Percentiles rank a stretch among this genome's conserved stretches.
These are phyloP conservation scores for Sialis fuliginosa DNA, from an alignment of 2,888 invertebrate species.

Conservation along the genomic window DNA sequence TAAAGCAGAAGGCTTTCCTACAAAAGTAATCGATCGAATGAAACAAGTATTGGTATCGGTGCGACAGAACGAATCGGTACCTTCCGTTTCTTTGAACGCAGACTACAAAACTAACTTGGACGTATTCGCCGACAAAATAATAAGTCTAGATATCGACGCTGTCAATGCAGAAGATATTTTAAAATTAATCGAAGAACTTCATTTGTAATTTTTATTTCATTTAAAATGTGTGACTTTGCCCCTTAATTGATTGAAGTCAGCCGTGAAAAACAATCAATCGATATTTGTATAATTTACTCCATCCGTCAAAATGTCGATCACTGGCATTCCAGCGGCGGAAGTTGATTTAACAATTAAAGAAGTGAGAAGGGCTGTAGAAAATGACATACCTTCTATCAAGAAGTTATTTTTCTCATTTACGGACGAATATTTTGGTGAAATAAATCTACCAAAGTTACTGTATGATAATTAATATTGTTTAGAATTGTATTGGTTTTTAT, in stretches of 20 bases:
- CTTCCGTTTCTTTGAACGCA: not conserved
- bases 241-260: too few species aligned
- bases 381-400: slow-evolving; percentile 16
- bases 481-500: too few species aligned
- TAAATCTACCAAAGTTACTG: slow-evolving; percentile 17
- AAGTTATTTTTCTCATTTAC: slow-evolving; percentile 15
- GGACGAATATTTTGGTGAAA: slow-evolving; percentile 18
- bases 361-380: slow-evolving; percentile 11
- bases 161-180: not conserved
- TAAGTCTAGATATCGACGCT: not conserved
- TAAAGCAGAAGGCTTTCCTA: slow-evolving; percentile 17
- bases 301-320: not conserved
- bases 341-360: not conserved
- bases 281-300: not conserved
- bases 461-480: slow-evolving; percentile 10
- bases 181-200: not conserved
- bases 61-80: not conserved
- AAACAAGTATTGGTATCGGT: not conserved
- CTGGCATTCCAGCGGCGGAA: not conserved
- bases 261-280: not conserved
- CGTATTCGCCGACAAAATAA: not conserved
- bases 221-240: too few species aligned
- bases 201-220: too few species aligned
- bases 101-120: not conserved
- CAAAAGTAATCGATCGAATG: not conserved